Evolutionary conservation across 2,797 vertebrate species (phyloP).

Genomic region (Syngnathus acus): DNA sequence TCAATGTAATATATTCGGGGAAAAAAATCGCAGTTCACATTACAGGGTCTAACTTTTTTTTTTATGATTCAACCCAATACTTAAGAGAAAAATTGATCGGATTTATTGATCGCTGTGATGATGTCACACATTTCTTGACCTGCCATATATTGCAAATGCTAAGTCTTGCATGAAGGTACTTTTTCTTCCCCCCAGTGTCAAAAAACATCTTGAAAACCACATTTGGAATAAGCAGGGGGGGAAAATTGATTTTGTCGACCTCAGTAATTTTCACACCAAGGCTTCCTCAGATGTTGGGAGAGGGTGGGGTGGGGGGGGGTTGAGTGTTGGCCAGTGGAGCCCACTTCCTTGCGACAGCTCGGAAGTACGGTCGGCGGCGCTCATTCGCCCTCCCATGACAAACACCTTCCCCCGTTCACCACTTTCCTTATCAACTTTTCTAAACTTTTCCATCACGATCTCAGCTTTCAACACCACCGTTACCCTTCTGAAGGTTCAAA

Average conservation of each 20-base stretch:
- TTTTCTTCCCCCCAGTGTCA: too few species aligned
- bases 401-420: neutral
- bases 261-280: neutral
- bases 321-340: too few species aligned
- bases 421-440: neutral
- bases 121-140: too few species aligned
- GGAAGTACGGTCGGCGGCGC: slow-evolving; percentile 10
- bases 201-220: neutral
- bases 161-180: too few species aligned
- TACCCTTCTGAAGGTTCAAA: slow-evolving; percentile 28
- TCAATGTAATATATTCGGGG: too few species aligned
- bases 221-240: neutral
- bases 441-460: slow-evolving; percentile 53
- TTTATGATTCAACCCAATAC: too few species aligned
- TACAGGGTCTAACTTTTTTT: too few species aligned
- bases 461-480: slow-evolving; percentile 11
- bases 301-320: too few species aligned
- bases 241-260: neutral
- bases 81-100: too few species aligned
- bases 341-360: neutral
- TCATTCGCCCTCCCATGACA: slow-evolving; percentile 62
- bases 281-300: neutral
- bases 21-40: too few species aligned
- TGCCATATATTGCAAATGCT: too few species aligned
- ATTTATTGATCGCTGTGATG: too few species aligned